A percentile compares a stretch with the other conserved stretches of the same genome.
Evolutionary conservation across 2,888 invertebrate genomes (phyloP).

Genomic region (Rhagium mordax): DNA sequence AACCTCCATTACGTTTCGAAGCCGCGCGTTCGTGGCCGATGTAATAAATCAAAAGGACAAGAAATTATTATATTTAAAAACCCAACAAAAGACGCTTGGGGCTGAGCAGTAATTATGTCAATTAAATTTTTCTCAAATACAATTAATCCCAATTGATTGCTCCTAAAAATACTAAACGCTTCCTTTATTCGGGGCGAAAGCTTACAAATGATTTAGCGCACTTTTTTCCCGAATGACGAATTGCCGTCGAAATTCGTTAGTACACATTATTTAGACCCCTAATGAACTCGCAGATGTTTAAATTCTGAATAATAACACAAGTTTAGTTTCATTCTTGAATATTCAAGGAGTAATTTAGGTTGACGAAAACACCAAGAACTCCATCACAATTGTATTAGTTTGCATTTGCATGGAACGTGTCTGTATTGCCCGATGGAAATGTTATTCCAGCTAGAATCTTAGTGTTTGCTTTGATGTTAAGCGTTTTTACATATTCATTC

Average conservation of each 20-base stretch:
- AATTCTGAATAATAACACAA: constrained; percentile 41
- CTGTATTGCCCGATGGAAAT: constrained; percentile 42
- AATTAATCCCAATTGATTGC: constrained; percentile 31
- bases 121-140: constrained; percentile 43
- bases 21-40: neutral
- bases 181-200: constrained; percentile 33
- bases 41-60: constrained; percentile 20
- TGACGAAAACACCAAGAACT: constrained; percentile 37
- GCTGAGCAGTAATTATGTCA: constrained; percentile 35
- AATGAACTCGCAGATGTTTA: constrained; percentile 43
- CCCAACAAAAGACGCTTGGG: constrained; percentile 12
- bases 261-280: constrained; percentile 46
- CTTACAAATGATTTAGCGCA: constrained; percentile 27
- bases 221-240: constrained; percentile 38
- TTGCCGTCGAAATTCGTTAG: constrained; percentile 43
- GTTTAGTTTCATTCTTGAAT: constrained; percentile 40
- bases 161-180: constrained; percentile 39
- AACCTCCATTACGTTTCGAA: constrained; percentile 9
- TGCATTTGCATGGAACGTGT: constrained; percentile 45
- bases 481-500: constrained; percentile 44
- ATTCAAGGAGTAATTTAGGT: constrained; percentile 44
- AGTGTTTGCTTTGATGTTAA: constrained; percentile 42
- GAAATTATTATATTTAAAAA: constrained; percentile 17
- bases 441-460: constrained; percentile 36
- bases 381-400: constrained; percentile 47